These are phyloP conservation scores for Eciton burchellii DNA, from an alignment of 1,140 invertebrate genomes.

Conservation along the genomic window DNA sequence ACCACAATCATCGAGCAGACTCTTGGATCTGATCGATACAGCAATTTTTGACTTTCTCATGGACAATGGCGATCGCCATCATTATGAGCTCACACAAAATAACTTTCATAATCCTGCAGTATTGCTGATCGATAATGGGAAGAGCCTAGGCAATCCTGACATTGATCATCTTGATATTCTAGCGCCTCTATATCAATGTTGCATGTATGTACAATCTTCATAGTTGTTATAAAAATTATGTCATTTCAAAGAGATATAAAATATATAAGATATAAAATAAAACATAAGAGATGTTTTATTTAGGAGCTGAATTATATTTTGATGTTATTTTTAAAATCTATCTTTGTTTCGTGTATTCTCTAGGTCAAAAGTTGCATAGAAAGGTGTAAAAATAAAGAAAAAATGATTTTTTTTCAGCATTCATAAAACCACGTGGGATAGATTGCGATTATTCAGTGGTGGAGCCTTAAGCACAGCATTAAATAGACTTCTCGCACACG, in stretches of 20 bases:
- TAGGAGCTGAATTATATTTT: not conserved
- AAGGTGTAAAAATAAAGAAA: not conserved
- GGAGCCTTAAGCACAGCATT: slow-evolving; percentile 87
- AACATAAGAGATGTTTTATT: not conserved
- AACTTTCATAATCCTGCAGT: slow-evolving; percentile 88
- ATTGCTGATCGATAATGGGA: slow-evolving; percentile 96
- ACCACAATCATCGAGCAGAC: slow-evolving; percentile 85
- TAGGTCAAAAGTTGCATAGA: not conserved
- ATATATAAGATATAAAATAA: too few species aligned
- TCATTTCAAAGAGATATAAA: not conserved
- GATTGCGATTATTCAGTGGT: slow-evolving; percentile 89
- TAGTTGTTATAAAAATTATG: not conserved
- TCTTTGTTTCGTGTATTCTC: not conserved
- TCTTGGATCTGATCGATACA: slow-evolving; percentile 95
- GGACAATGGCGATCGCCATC: slow-evolving; percentile 97
- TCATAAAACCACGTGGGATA: slow-evolving; percentile 89
- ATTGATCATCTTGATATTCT: slow-evolving; percentile 94
- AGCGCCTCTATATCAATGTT: slow-evolving; percentile 96
- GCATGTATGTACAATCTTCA: slow-evolving; percentile 89
- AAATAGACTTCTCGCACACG: slow-evolving; percentile 84
- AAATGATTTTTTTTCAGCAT: slow-evolving; percentile 86
- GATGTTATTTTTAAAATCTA: not conserved
- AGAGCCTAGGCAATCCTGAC: slow-evolving; percentile 95
- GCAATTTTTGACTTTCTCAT: slow-evolving; percentile 97
- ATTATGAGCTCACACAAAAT: slow-evolving; percentile 92